phyloP scores from a whole-genome alignment of 2,797 vertebrate species.

The Knipowitschia caucasica region DNA sequence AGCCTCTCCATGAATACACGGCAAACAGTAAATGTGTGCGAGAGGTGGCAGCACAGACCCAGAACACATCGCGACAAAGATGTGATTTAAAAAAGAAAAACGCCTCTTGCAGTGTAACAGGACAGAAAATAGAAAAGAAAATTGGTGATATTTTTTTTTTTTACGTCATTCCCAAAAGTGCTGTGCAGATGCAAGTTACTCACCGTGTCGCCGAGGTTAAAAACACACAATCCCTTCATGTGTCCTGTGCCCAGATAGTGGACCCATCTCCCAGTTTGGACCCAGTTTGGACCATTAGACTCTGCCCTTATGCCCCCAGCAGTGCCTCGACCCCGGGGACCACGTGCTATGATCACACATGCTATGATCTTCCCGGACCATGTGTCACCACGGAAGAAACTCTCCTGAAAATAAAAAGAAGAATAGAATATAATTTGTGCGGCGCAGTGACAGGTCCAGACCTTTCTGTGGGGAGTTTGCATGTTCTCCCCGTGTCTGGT shows the following conservation, averaged over 20 bases:
- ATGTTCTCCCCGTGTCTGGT: too few relatives aligned
- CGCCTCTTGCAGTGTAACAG: slow-evolving; percentile 1
- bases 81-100: slow-evolving; percentile 10
- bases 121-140: neutral
- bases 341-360: too few relatives aligned
- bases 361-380: too few relatives aligned
- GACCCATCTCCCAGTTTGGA: slow-evolving; percentile 17
- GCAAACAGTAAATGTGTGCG: slow-evolving; percentile 4
- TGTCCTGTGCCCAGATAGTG: slow-evolving; percentile 28
- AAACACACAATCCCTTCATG: slow-evolving; percentile 3
- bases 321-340: too few relatives aligned
- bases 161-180: neutral
- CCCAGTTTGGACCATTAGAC: too few relatives aligned
- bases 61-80: slow-evolving; percentile 10
- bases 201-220: too few relatives aligned
- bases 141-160: neutral
- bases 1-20: slow-evolving; percentile 15
- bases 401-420: too few relatives aligned
- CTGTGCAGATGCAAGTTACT: neutral
- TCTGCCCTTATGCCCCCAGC: too few relatives aligned
- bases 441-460: too few relatives aligned
- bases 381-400: too few relatives aligned
- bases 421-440: too few relatives aligned
- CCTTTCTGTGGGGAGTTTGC: too few relatives aligned
- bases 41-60: slow-evolving; percentile 14